phyloP scores from a whole-genome alignment of 2,888 invertebrate species.

The Drosophila neutralis region DNA sequence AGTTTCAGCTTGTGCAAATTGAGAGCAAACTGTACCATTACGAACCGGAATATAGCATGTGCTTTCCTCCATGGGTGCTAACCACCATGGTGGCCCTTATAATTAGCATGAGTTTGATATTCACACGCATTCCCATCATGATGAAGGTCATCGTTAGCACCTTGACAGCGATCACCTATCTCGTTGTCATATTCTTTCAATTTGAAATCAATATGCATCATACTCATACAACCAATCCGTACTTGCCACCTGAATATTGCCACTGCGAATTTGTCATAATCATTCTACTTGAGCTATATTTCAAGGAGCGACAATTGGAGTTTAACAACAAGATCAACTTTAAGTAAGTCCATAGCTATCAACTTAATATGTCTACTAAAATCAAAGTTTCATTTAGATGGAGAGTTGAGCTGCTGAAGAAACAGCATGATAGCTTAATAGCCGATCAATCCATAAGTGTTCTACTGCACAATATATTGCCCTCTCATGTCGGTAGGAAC shows the following conservation, averaged over 20 bases:
- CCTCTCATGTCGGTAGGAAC: constrained; percentile 93
- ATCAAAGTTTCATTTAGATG: constrained; percentile 84
- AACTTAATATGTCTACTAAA: no score
- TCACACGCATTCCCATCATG: constrained; percentile 92
- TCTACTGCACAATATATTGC: constrained; percentile 95
- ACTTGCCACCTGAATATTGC: constrained; percentile 88
- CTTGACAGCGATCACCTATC: constrained; percentile 88
- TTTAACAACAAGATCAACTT: constrained; percentile 94
- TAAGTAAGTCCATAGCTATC: constrained; percentile 84
- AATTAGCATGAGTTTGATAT: constrained; percentile 90
- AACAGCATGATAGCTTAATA: constrained; percentile 92
- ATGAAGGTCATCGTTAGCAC: constrained; percentile 88
- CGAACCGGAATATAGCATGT: constrained; percentile 37
- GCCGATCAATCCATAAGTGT: constrained; percentile 94
- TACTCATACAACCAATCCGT: constrained; percentile 90
- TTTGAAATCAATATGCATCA: constrained; percentile 86
- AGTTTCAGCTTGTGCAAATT: constrained; percentile 19
- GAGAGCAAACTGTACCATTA: constrained; percentile 58
- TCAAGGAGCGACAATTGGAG: constrained; percentile 95
- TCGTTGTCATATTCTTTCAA: constrained; percentile 88
- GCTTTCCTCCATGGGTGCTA: constrained; percentile 84
- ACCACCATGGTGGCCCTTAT: constrained; percentile 86
- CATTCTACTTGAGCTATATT: constrained; percentile 90
- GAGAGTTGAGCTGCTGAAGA: constrained; percentile 89
- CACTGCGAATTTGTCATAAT: constrained; percentile 90